Evolutionary conservation across 2,888 invertebrate genomes (phyloP).

Genomic region (Oithona nana): DNA sequence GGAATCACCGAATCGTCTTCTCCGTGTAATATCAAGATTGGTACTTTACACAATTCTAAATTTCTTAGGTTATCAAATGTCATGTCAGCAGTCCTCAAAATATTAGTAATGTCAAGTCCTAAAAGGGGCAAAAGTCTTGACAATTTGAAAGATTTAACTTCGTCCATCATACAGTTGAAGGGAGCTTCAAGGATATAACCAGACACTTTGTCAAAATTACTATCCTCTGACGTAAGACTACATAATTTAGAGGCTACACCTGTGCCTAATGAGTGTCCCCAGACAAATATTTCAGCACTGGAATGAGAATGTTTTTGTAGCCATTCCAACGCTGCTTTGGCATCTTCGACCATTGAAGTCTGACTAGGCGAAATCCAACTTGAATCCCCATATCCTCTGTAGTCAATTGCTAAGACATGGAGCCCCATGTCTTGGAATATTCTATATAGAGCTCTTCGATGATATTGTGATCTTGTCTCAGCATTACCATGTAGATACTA

Average conservation of each 20-base stretch:
- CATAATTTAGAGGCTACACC: background rate
- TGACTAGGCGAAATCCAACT: background rate
- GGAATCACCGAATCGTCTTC: background rate
- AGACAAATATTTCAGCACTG: background rate
- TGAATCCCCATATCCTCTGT: slow-evolving; percentile 10
- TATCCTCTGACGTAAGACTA: too few species aligned
- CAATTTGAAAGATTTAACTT: background rate
- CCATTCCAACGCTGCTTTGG: background rate
- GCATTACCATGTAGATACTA: background rate
- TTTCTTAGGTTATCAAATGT: background rate
- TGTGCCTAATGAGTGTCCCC: background rate
- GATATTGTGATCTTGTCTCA: background rate
- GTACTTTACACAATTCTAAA: background rate
- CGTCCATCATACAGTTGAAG: background rate
- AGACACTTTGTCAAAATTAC: too few species aligned
- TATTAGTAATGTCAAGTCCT: background rate
- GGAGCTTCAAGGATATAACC: background rate
- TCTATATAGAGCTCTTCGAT: background rate
- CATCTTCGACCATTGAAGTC: background rate
- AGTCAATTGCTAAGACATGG: slow-evolving; percentile 7
- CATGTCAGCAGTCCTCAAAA: background rate
- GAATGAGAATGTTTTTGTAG: background rate
- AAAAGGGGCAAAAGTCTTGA: background rate
- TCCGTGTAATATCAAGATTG: background rate
- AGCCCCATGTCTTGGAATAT: background rate